Percentiles rank a stretch among this genome's conserved stretches.
Evolutionary conservation across 2,888 invertebrate genomes (phyloP).

Genomic region (Dolichomitus sp.): DNA sequence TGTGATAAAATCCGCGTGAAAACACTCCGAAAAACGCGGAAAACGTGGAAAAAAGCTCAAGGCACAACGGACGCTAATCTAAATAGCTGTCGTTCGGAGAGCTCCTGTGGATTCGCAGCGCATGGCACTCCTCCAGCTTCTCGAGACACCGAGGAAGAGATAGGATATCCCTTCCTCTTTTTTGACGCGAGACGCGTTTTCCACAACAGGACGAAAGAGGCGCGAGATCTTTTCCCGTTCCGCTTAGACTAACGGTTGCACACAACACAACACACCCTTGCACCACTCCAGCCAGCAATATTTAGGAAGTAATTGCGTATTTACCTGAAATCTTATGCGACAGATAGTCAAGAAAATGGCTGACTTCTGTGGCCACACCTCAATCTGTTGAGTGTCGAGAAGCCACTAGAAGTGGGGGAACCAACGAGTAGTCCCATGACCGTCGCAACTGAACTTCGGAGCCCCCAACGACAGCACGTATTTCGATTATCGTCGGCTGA

Average conservation of each 20-base stretch:
- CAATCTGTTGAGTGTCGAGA: slow-evolving; percentile 80
- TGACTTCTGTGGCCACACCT: slow-evolving; percentile 83
- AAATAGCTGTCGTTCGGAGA: slow-evolving; percentile 56
- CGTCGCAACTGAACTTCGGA: slow-evolving; percentile 36
- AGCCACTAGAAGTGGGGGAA: slow-evolving; percentile 36
- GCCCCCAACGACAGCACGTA: slow-evolving; percentile 3
- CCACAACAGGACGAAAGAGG: slow-evolving; percentile 41
- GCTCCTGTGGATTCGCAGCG: slow-evolving; percentile 75
- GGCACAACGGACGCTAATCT: slow-evolving; percentile 54
- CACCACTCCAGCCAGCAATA: slow-evolving; percentile 75
- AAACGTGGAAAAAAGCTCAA: slow-evolving; percentile 21
- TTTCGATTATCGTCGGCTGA: neutral
- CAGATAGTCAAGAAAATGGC: slow-evolving; percentile 84
- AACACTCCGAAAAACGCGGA: neutral
- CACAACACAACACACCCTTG: slow-evolving; percentile 79
- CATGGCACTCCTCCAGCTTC: slow-evolving; percentile 78
- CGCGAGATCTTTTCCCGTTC: slow-evolving; percentile 49
- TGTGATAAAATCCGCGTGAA: slow-evolving; percentile 32
- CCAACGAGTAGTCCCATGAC: slow-evolving; percentile 36
- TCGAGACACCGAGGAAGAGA: slow-evolving; percentile 52
- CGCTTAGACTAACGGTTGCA: slow-evolving; percentile 70
- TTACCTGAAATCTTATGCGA: slow-evolving; percentile 84
- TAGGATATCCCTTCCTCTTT: slow-evolving; percentile 45
- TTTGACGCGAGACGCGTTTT: slow-evolving; percentile 50
- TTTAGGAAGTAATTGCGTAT: slow-evolving; percentile 81